These are phyloP conservation scores for Hydrochoerus hydrochaeris DNA, from an alignment of 2,113 vertebrate species.

Conservation along the genomic window DNA sequence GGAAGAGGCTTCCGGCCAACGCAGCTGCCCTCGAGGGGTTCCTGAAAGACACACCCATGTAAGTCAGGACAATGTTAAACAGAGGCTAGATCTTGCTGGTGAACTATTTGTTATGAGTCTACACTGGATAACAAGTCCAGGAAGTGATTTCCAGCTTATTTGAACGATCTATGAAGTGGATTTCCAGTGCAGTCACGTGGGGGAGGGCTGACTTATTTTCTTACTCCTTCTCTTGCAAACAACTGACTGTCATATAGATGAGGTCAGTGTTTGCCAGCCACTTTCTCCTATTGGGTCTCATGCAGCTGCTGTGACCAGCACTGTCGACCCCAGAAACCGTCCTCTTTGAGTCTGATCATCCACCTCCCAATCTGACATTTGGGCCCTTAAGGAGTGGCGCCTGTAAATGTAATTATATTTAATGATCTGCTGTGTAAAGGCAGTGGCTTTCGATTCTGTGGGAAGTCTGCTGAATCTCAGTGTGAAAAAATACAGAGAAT, in stretches of 20 bases:
- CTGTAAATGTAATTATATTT: conserved; percentile 58
- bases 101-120: background rate
- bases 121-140: background rate
- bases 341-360: background rate
- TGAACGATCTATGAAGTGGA: background rate
- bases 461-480: background rate
- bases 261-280: background rate
- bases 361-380: background rate
- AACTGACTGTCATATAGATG: background rate
- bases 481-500: background rate
- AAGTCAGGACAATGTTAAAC: background rate
- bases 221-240: background rate
- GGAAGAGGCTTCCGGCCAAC: rapidly evolving
- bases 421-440: conserved; percentile 59
- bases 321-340: background rate
- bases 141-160: background rate
- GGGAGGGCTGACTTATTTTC: background rate
- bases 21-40: background rate
- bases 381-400: background rate
- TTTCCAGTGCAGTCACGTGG: background rate
- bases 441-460: conserved; percentile 22
- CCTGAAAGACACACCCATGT: background rate
- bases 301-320: background rate
- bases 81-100: background rate
- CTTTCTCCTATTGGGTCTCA: background rate